These are phyloP conservation scores for Scaptomyza pallida DNA, from an alignment of 1,140 invertebrate species.

Conservation along the genomic window DNA sequence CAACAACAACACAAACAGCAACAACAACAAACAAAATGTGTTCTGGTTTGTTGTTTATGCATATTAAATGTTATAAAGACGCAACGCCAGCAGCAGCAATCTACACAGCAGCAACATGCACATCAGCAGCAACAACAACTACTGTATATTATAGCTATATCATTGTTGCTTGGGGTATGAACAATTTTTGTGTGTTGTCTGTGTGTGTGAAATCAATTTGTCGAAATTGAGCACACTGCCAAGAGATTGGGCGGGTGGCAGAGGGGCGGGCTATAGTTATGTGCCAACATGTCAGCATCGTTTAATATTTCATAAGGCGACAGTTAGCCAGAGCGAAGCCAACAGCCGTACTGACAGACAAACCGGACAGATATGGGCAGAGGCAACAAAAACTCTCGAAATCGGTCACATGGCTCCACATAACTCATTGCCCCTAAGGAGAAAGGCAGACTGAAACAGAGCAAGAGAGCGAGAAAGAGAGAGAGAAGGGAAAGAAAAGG, in stretches of 20 bases:
- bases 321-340: slow-evolving; percentile 40
- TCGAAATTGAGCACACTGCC: slow-evolving; percentile 66
- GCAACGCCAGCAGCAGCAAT: slow-evolving; percentile 39
- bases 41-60: slow-evolving; percentile 53
- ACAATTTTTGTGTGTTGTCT: slow-evolving; percentile 41
- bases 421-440: slow-evolving; percentile 55
- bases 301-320: slow-evolving; percentile 60
- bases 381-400: slow-evolving; percentile 20
- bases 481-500: background rate
- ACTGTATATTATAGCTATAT: slow-evolving; percentile 10
- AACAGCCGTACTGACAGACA: slow-evolving; percentile 28
- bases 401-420: slow-evolving; percentile 45
- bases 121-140: slow-evolving; percentile 18
- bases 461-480: too few relatives aligned
- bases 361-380: slow-evolving; percentile 34
- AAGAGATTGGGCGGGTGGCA: slow-evolving; percentile 12
- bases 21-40: background rate
- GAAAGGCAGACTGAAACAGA: too few relatives aligned
- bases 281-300: slow-evolving; percentile 51
- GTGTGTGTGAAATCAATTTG: slow-evolving; percentile 80
- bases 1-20: background rate
- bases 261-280: slow-evolving; percentile 15
- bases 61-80: slow-evolving; percentile 53
- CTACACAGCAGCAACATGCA: background rate
- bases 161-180: slow-evolving; percentile 42